Evolutionary conservation across 2,888 invertebrate species (phyloP).

Genomic region (Dolichopus griseipennis): DNA sequence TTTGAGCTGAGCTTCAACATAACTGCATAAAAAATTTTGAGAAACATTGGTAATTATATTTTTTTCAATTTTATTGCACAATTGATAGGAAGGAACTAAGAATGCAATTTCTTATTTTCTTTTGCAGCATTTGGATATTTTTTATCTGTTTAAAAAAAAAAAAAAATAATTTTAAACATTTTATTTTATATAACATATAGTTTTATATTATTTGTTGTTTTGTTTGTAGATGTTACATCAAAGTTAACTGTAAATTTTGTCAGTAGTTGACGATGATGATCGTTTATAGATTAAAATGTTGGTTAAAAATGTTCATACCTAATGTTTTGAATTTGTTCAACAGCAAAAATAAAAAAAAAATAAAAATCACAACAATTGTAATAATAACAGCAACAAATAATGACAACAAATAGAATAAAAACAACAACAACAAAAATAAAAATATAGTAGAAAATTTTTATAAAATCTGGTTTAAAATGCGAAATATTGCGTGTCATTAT

Average conservation of each 20-base stretch:
- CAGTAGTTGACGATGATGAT: neutral
- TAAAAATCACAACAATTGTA: too few relatives aligned
- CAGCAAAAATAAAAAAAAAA: too few relatives aligned
- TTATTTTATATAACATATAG: too few relatives aligned
- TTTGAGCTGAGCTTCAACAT: too few relatives aligned
- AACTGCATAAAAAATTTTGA: too few relatives aligned
- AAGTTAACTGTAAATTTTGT: slow-evolving; percentile 1
- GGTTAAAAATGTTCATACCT: neutral
- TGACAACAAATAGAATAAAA: neutral
- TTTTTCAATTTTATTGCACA: neutral
- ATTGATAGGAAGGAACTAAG: neutral
- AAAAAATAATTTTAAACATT: too few relatives aligned
- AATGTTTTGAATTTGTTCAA: too few relatives aligned
- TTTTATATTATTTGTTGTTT: neutral
- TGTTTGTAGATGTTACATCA: neutral
- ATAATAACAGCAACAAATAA: neutral
- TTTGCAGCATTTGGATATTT: neutral
- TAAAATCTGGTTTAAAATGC: neutral
- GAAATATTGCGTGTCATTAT: neutral
- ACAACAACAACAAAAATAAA: too few relatives aligned
- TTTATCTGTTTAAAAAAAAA: too few relatives aligned
- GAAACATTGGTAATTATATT: neutral
- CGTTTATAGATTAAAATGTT: neutral
- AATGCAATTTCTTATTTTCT: neutral
- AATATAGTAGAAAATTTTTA: neutral